Base-by-base conservation (phyloP, 2,797 vertebrate species). In the Macropodus opercularis region DNA sequence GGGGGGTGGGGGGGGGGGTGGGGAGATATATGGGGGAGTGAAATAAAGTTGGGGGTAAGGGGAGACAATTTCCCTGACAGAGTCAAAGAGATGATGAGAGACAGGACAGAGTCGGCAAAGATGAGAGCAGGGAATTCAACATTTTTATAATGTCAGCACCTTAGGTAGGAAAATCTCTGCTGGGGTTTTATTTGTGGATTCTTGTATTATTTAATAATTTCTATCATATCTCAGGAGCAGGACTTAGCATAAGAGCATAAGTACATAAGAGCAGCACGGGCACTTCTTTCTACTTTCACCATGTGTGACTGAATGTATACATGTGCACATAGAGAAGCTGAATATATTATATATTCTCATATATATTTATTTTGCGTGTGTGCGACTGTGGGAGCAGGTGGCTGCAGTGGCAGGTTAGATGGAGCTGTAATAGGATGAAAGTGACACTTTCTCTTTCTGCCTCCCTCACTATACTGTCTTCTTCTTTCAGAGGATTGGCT, bases 381-480 rank as follows among this genome's bases (percentile, higher is more conserved):
- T 61, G 63, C 49, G 66, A 12, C 51, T 18, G 71, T 31, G 82
- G 81, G 81, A 86, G 87, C 89, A 91, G 89, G 80, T 90, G 89
- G 84, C 75, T 57, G 13, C 72, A 56, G 57, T 57, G 69, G 75
- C 77, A 80, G 82, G 77, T 75, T 73, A 85, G 85, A 89, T 87
- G 77, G 80, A 83, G 75, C 66, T 67, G 79, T 84, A 86, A 90
- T 85, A 75, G 68, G 77, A 88, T 84, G 76, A 83, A 77, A 86
- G 76, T 72, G 75, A 84, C 72, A 88, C 69, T 79, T 46, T 66
- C 66, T 71, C 53, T 63, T 49, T 71, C 59, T 53, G 52, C 63
- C 66, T 68, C 61, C 49, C 52, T 55, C 67, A 72, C 61, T 75
- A n/a, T 60, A 34, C 59, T 46, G 57, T 42, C 51, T 44, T 54